Percentiles rank a stretch among this genome's conserved stretches.
These are phyloP conservation scores for Tetrapedia diversipes DNA, from an alignment of 2,888 invertebrate genomes.

Conservation along the genomic window DNA sequence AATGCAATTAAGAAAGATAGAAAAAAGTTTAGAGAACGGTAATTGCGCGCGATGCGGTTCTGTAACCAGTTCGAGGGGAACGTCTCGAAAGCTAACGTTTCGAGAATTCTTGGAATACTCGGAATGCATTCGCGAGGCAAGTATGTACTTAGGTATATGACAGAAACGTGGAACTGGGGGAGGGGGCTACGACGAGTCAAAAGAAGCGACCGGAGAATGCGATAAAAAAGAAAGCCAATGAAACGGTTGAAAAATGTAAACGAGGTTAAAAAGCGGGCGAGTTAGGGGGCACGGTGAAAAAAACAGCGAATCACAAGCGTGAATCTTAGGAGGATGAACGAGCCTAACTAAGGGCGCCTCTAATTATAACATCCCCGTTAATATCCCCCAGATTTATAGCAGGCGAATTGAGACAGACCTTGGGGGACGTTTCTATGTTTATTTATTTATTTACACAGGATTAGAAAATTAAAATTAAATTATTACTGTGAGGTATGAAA, in stretches of 20 bases:
- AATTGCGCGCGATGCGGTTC: background rate
- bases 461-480: too few species aligned
- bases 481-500: too few species aligned
- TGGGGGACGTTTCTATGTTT: background rate
- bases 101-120: background rate
- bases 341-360: background rate
- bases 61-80: too few species aligned
- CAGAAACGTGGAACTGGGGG: background rate
- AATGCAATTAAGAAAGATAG: background rate
- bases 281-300: too few species aligned
- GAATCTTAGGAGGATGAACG: background rate
- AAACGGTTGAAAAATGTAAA: background rate
- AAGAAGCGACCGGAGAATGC: background rate
- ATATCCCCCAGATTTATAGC: background rate
- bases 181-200: background rate
- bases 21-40: background rate
- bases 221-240: background rate
- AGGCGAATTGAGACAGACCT: too few species aligned
- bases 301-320: background rate
- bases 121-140: background rate
- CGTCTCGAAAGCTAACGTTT: background rate
- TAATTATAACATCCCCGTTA: conserved; percentile 3
- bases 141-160: background rate
- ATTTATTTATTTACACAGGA: too few species aligned
- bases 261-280: background rate